Evolutionary conservation across 2,797 vertebrate genomes (phyloP).

Genomic region (Coracias cyanogaster): DNA sequence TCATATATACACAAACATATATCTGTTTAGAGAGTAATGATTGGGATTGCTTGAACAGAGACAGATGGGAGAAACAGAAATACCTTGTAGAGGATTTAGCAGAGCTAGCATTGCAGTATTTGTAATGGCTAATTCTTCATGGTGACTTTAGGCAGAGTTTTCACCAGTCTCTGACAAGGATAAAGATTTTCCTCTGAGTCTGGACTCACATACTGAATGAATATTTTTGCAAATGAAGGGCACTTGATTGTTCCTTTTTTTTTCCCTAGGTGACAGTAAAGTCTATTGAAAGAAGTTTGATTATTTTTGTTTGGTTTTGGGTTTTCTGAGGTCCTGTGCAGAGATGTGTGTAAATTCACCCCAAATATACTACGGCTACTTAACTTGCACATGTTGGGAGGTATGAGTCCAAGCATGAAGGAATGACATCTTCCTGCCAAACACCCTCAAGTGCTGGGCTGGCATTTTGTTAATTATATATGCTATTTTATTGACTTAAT

Average conservation of each 20-base stretch:
- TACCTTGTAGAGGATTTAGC: not conserved
- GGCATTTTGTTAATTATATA: constrained; percentile 34
- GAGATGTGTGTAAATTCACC: not conserved
- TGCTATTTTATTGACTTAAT: not conserved
- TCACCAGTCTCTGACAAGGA: not conserved
- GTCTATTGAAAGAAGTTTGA: not conserved
- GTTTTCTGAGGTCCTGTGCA: not conserved
- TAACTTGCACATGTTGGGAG: not conserved
- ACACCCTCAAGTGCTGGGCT: not conserved
- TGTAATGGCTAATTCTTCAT: not conserved
- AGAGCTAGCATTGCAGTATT: not conserved
- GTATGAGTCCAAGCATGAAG: not conserved
- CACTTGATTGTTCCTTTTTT: not conserved
- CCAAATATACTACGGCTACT: not conserved
- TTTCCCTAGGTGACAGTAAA: not conserved
- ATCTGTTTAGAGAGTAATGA: not conserved
- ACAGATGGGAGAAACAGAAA: not conserved
- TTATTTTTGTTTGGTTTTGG: not conserved
- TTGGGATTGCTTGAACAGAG: not conserved
- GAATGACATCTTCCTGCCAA: constrained; percentile 37
- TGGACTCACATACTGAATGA: not conserved
- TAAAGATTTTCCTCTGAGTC: not conserved
- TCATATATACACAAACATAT: not conserved
- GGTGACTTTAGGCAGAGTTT: not conserved
- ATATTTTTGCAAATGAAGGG: not conserved